Evolutionary conservation across 2,113 vertebrate species (phyloP), one percentile per base, ranked within the genome.

Genomic region (Prinia subflava): DNA sequence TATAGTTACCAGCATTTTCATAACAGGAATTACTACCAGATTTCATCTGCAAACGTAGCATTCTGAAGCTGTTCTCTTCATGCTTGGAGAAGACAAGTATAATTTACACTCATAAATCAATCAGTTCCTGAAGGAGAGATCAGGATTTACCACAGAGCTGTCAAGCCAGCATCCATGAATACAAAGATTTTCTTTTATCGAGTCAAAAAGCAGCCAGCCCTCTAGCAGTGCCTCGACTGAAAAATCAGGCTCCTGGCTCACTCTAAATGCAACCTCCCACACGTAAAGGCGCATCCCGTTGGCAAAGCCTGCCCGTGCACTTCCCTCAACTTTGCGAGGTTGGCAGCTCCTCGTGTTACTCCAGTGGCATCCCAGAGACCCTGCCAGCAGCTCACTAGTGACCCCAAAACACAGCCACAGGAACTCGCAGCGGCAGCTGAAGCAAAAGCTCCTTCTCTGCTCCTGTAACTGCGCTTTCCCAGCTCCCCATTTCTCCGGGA

Each of bases 31-130:
- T 78, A 75, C 67, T 80, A 64, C 39, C 37, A 60, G 62, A 84
- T 76, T 94, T 90, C n/a, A 75, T 57, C 53, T 62, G 62, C 70
- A 71, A 57, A 42, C 31, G n/a, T 23, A 15, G 4, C 5, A 1
- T 87, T 76, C 59, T 47, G 49, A 92, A 59, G 46, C 44, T 52
- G 67, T 31, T 55, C 50, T 70, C 41, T 84, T 71, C 83, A 63
- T 65, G 64, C 63, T 73, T 67, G 59, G 68, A 94, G 90, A 96
- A 90, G 70, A 88, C 16, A 52, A 77, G 79, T 55, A 88, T 44
- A 73, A 69, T 90, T 94, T 91, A 86, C 46, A 2, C 42, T 96
- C 92, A 90, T 33, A 65, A 94, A 95, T 91, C 86, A 92, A 94
- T 92, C 88, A 73, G 41, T 86, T 92, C 95, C 87, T 60, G 88